These are phyloP conservation scores for Leptopilina syphax DNA, from an alignment of 2,888 invertebrate species.

Conservation along the genomic window DNA sequence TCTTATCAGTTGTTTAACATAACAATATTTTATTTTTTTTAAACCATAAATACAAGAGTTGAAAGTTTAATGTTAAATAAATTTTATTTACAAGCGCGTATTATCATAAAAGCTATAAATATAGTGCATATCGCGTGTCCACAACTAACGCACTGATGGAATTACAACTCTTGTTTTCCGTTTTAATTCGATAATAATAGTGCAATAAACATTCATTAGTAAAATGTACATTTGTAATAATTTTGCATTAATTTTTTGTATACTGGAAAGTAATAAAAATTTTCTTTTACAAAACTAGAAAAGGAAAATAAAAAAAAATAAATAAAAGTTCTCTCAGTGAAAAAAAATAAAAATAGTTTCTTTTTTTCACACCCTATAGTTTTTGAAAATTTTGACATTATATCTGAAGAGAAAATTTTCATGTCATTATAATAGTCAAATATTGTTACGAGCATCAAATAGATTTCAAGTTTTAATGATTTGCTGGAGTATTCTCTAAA, in stretches of 20 bases:
- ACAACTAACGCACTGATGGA: slow-evolving; percentile 11
- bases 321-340: not conserved
- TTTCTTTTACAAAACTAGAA: not conserved
- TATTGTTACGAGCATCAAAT: not conserved
- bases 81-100: slow-evolving; percentile 3
- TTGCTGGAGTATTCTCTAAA: slow-evolving; percentile 26
- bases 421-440: slow-evolving; percentile 14
- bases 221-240: not conserved
- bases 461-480: slow-evolving; percentile 18
- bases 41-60: slow-evolving; percentile 4
- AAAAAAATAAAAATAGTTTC: not conserved
- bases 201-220: not conserved
- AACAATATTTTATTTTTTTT: not conserved
- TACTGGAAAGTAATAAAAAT: not conserved
- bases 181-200: slow-evolving; percentile 18
- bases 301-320: too few species aligned
- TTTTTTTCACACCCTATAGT: not conserved
- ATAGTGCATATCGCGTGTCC: slow-evolving; percentile 21
- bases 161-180: slow-evolving; percentile 11
- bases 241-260: not conserved
- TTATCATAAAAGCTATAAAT: slow-evolving; percentile 14
- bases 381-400: not conserved
- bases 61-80: slow-evolving; percentile 20
- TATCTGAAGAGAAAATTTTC: not conserved
- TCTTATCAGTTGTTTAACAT: slow-evolving; percentile 1